Base-by-base conservation (phyloP, 2,888 invertebrate genomes). In the Iphiclides podalirius region DNA sequence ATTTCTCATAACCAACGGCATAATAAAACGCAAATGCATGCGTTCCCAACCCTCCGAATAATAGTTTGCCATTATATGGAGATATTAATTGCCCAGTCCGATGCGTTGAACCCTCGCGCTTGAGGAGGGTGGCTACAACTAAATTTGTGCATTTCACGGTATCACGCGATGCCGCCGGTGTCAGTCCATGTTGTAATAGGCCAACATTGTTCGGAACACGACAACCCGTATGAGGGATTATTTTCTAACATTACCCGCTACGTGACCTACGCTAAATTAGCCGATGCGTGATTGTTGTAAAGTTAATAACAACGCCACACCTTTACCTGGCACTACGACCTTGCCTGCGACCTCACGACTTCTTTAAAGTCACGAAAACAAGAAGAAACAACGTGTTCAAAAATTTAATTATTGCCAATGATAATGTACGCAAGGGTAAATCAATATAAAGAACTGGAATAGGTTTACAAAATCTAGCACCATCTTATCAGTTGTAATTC, bases 241-340 rank as follows among this genome's bases (percentile, higher is more conserved):
- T 70, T 67, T 70, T 62, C 61, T 58, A 61, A 54, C 55, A 65
- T 66, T 67, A 64, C 46, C 43, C 47, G 39, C 58, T 59, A 72
- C 70, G 70, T 70, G 70, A 61, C 66, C 57, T 52, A 54, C 52
- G 57, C 58, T 52, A 53, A 60, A 62, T 60, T 58, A 52, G 50
- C 52, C 40, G 26, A 52, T 53, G 57, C 58, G 56, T 63, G 55
- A 53, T 50, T 55, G 48, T 42, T 43, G 38, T 42, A 23, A 43
- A 38, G 23, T 49, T 43, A 38, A 17, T 42, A 47, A 37, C 31
- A 47, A 49, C 7, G n/a, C 23, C 8, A 23, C 15, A 38, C 37
- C 11, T 7, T 17, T 11, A 26, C 16, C 47, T 47, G 11, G 15
- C 4, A 16, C 3, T 14, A 11, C 11, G 11, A 15, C 28, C 16